Conservation (phyloP, 2,113 vertebrate species). For the Megaceryle torquata region DNA sequence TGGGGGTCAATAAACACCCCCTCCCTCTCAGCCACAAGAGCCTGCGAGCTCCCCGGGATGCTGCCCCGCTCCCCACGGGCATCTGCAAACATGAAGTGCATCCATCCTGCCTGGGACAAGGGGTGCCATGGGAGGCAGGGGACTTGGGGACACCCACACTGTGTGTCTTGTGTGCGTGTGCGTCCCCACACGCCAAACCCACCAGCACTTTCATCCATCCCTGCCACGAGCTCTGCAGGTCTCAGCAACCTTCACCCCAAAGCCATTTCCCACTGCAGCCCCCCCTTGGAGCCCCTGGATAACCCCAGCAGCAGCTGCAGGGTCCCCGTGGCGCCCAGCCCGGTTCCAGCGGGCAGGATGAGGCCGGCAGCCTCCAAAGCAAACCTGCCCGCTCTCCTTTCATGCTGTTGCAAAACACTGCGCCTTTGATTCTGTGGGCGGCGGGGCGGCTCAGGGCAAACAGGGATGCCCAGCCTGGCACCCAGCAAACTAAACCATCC, state of each 20-base stretch:
- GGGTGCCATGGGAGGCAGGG: neutral
- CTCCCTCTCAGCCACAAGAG: accelerated
- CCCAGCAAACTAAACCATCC: neutral
- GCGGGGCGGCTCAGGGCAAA: neutral
- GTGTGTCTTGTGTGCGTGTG: neutral
- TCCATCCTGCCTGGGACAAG: neutral
- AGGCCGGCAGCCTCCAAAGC: neutral
- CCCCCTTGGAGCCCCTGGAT: neutral
- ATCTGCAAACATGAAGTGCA: neutral
- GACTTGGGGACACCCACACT: neutral
- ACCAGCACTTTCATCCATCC: neutral
- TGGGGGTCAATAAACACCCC: neutral
- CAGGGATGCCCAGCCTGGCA: neutral
- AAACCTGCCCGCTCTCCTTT: neutral
- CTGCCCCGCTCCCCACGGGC: neutral
- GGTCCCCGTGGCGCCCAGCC: neutral
- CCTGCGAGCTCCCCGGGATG: neutral
- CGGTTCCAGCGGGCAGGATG: neutral
- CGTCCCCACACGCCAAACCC: neutral
- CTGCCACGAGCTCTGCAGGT: neutral
- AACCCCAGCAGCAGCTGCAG: neutral
- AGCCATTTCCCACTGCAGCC: neutral
- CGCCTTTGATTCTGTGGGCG: neutral
- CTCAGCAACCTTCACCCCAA: neutral
- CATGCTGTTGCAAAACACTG: neutral